Base-by-base conservation (phyloP, 1,140 invertebrate genomes). In the Arion vulgaris region DNA sequence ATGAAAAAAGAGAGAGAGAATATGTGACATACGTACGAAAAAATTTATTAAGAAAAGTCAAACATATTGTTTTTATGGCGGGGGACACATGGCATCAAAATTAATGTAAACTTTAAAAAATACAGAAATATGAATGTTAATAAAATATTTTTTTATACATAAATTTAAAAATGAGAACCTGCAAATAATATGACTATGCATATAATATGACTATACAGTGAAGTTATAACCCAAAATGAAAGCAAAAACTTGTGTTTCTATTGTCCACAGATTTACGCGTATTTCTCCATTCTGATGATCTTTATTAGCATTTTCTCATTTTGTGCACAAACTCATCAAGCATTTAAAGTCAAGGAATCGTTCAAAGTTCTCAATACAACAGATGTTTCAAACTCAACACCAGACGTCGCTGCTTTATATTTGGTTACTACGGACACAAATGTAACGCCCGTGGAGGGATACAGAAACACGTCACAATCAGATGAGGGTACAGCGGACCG, bases 221-320 rank as follows among this genome's bases (percentile, higher is more conserved):
- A n/a, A n/a, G n/a, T n/a, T n/a, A n/a, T n/a, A n/a, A n/a, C n/a
- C n/a, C n/a, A 45, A 45, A 7, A 45, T 7, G 41, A 45, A 7
- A 45, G 15, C 41, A 45, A 45, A 15, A 45, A 45, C 15, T 7
- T 34, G 4, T 57, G 17, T 17, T 77, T 1, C 26, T 26, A 68
- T 39, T 76, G 13, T 51, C 85, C 87, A 7, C 86, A 89, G 89
- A 69, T 87, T 2, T 87, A 88, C 68, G 85, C 86, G 9, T 81
- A 76, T 32, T 28, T 88, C 9, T 88, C 89, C 1, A 26, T 89
- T 0, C 23, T 84, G 0, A 81, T 89, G 45, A 88, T 89, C 38
- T 19, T 86, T 17, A 0, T 88, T 28, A 89, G 87, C 28, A 88
- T 89, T 15, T 84, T 87, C 68, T 86, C 85, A 1, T 89, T 88